Conservation (phyloP, 2,888 invertebrate species). For the Unio delphinus region DNA sequence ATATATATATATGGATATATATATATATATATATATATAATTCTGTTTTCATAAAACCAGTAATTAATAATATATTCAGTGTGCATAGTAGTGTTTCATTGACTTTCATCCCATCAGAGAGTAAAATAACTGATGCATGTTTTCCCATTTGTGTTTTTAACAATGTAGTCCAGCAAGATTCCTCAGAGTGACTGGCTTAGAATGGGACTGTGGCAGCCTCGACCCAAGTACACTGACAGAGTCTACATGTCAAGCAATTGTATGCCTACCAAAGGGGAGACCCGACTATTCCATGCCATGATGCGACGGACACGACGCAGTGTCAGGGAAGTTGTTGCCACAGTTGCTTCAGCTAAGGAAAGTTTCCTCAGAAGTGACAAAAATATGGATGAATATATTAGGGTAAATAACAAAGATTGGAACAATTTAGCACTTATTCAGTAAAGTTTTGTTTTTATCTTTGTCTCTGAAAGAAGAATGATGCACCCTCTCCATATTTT, state of each 20-base stretch:
- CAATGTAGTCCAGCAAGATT: conserved; percentile 57
- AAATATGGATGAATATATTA: conserved; percentile 62
- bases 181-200: conserved; percentile 65
- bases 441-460: not conserved
- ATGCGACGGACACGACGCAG: conserved; percentile 52
- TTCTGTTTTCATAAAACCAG: too few relatives aligned
- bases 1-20: too few relatives aligned
- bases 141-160: not conserved
- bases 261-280: conserved; percentile 62
- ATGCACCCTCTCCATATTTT: too few relatives aligned
- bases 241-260: conserved; percentile 64
- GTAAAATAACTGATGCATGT: not conserved
- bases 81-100: too few relatives aligned
- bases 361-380: conserved; percentile 61
- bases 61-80: too few relatives aligned
- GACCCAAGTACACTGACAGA: conserved; percentile 63
- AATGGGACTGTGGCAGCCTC: conserved; percentile 62
- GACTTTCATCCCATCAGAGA: too few relatives aligned
- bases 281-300: conserved; percentile 59
- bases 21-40: too few relatives aligned
- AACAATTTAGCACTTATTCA: not conserved
- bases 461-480: not conserved
- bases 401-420: conserved; percentile 42
- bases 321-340: conserved; percentile 54
- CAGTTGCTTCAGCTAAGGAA: conserved; percentile 55